phyloP scores from a whole-genome alignment of 2,888 invertebrate genomes.

The Melieria crassipennis region DNA sequence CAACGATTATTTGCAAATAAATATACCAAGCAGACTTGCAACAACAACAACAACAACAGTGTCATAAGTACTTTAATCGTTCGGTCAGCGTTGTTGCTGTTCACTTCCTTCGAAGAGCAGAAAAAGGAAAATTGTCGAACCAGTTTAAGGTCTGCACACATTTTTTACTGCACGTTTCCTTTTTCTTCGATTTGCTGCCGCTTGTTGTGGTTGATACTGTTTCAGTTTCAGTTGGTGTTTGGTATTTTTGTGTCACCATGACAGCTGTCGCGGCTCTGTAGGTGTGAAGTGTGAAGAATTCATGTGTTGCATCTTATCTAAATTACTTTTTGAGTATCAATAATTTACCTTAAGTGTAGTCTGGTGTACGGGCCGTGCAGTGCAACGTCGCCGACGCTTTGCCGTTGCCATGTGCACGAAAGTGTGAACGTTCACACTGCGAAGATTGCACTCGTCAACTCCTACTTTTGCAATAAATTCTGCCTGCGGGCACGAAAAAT shows the following conservation, averaged over 20 bases:
- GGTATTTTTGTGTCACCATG: conserved; percentile 18
- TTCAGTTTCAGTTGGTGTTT: conserved; percentile 7
- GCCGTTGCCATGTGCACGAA: too few species aligned
- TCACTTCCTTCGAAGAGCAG: too few species aligned
- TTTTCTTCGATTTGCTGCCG: conserved; percentile 9
- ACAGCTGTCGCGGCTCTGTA: conserved; percentile 27
- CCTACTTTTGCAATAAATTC: too few species aligned
- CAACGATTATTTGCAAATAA: background rate
- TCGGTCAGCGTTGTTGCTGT: background rate
- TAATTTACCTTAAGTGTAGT: conserved; percentile 63
- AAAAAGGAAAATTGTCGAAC: too few species aligned
- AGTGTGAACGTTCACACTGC: too few species aligned
- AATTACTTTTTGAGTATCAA: conserved; percentile 64
- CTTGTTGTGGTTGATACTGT: conserved; percentile 19
- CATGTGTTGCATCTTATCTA: conserved; percentile 59
- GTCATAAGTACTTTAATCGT: background rate
- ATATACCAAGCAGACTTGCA: background rate
- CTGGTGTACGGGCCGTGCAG: conserved; percentile 25
- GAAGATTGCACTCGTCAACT: too few species aligned
- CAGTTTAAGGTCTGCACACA: too few species aligned
- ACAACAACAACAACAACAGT: too few species aligned
- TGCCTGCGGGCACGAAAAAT: too few species aligned
- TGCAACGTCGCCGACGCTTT: background rate
- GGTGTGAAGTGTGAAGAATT: conserved; percentile 58
- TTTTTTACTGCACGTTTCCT: background rate